Base-by-base conservation (phyloP, 2,888 invertebrate genomes). In the Cephalotes varians region DNA sequence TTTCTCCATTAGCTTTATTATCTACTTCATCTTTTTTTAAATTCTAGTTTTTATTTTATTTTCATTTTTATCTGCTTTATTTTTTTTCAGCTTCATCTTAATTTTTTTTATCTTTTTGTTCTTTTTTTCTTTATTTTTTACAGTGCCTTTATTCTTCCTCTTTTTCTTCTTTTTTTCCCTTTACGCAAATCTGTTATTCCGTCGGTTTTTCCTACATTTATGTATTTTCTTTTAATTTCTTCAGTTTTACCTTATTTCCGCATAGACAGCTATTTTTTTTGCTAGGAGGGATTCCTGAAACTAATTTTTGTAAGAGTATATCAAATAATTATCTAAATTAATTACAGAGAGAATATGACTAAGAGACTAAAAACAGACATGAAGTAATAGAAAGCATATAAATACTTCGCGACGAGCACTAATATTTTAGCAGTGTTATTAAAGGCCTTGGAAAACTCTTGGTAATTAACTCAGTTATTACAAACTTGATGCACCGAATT, bases 351-450 rank as follows among this genome's bases (percentile, higher is more conserved):
- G 1, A 65, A 47, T 65, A 28, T 65, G 64, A 65, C 64, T 69
- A 47, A 67, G n/a, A 49, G 31, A n/a, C 44, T 69, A 69, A 69
- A 51, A 49, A 69, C 49, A 34, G 34, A 69, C 7, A 51, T 69
- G 69, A 69, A 51, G 31, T 69, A 69, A 65, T 65, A 47, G 56
- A n/a, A 34, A 28, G 15, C 31, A 5, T 40, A 9, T 44, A 34
- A 73, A 15, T 58, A 62, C 10, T 34, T 73, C 9, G 10, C 21
- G 10, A 2, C 21, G 47, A 44, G 7, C 62, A 25, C 4, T 34
- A 47, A 47, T 47, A 34, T 62, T 60, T 44, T 21, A 31, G n/a
- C 15, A 21, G 21, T 15, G 21, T 10, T 18, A 21, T 47, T 44
- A n/a, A 62, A 25, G 15, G 3, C 21, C 62, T 47, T 47, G 34